A percentile compares a stretch with the other conserved stretches of the same genome.
phyloP scores from a whole-genome alignment of 2,797 vertebrate species.

The Selene dorsalis region DNA sequence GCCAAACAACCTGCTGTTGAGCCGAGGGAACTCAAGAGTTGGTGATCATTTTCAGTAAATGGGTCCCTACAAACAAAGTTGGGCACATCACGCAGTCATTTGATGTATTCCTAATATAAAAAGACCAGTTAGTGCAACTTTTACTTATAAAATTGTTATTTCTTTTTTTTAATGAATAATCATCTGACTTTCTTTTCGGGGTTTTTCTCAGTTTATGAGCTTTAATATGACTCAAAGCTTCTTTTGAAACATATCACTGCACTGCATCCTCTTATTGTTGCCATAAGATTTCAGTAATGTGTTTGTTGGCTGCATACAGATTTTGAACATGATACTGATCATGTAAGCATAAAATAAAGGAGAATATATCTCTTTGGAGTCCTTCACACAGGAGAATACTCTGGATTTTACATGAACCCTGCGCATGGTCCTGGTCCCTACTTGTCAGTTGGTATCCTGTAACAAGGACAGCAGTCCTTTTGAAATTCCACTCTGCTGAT shows the following conservation, averaged over 20 bases:
- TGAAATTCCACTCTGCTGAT: constrained; percentile 27
- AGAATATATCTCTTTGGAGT: neutral
- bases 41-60: neutral
- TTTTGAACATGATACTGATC: constrained; percentile 3
- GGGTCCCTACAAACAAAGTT: neutral
- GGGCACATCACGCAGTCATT: neutral
- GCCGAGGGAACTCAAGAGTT: neutral
- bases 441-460: constrained; percentile 1
- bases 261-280: neutral
- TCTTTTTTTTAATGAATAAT: neutral
- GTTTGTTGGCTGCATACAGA: neutral
- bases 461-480: neutral
- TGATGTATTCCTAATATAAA: constrained; percentile 1
- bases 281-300: neutral
- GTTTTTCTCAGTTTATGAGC: neutral
- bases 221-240: neutral
- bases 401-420: constrained; percentile 19
- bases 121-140: neutral
- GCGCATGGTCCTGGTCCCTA: neutral
- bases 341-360: constrained; percentile 9
- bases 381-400: neutral
- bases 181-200: neutral
- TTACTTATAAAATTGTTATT: neutral
- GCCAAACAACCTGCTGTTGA: no score
- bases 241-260: neutral